These are phyloP conservation scores for Stichodactyla helianthus DNA, from an alignment of 64 coral and sea anemone genomes.

Conservation along the genomic window DNA sequence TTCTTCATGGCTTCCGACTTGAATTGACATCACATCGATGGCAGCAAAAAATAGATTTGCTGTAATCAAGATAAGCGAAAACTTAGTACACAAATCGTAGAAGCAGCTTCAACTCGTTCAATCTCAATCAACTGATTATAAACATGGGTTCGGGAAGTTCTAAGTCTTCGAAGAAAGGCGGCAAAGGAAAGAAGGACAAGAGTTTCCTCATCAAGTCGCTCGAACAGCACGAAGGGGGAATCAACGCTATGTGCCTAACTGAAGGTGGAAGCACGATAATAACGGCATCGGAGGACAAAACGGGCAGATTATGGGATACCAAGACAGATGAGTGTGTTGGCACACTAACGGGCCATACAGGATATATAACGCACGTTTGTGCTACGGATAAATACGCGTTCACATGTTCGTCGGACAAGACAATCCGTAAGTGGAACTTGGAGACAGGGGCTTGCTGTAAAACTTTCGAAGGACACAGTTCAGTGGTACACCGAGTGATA, in stretches of 20 bases:
- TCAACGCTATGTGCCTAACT: slow-evolving; percentile 82
- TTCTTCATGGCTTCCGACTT: slow-evolving; percentile 14
- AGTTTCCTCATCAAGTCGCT: slow-evolving; percentile 63
- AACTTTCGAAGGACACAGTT: slow-evolving; percentile 63
- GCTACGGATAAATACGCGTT: slow-evolving; percentile 86
- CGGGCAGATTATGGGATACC: slow-evolving; percentile 91
- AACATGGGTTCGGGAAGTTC: slow-evolving; percentile 94
- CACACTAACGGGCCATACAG: slow-evolving; percentile 59
- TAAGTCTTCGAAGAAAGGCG: slow-evolving; percentile 42
- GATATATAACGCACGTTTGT: slow-evolving; percentile 78
- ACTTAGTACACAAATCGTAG: slow-evolving; percentile 4
- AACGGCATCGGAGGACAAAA: slow-evolving; percentile 86
- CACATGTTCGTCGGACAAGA: slow-evolving; percentile 81
- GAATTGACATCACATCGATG: slow-evolving; percentile 7
- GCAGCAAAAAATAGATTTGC: slow-evolving; percentile 13
- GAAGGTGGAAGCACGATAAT: slow-evolving; percentile 72
- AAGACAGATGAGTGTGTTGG: slow-evolving; percentile 76
- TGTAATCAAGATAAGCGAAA: slow-evolving; percentile 9
- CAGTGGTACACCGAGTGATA: slow-evolving; percentile 75
- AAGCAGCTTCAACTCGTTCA: slow-evolving; percentile 7
- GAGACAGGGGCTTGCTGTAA: slow-evolving; percentile 54
- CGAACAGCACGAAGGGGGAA: slow-evolving; percentile 56
- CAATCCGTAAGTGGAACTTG: slow-evolving; percentile 83
- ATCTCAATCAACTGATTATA: background rate
- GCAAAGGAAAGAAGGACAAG: slow-evolving; percentile 29